Base-by-base conservation (phyloP, 1,140 invertebrate species). In the Calephelis nemesis region DNA sequence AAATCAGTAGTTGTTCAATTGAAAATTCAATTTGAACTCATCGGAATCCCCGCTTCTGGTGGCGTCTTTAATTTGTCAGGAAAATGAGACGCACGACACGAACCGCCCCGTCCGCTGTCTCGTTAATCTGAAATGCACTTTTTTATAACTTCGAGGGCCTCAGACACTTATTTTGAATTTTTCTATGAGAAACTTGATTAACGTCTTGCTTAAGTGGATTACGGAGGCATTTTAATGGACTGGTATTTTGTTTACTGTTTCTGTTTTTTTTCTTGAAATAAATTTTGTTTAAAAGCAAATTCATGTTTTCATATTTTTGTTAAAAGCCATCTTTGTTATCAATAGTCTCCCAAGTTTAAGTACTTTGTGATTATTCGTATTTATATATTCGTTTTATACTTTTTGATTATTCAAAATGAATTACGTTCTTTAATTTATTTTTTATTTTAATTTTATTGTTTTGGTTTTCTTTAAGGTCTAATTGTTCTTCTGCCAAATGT, bases 41-140 rank as follows among this genome's bases (percentile, higher is more conserved):
- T 54, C 19, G 52, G 9, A 54, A 54, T 19, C 52, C 52, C 64
- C 19, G 42, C 42, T 52, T 50, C 30, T 9, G 40, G 7, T 12
- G 40, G n/a, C 49, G 42, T 68, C 66, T 65, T 50, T 67, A 73
- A 73, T 73, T 73, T 73, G 67, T 69, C 71, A 73, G 68, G 66
- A 58, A 73, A 68, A 68, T 68, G 70, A 69, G 60, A 67, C 49
- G 47, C 15, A 47, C 30, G 65, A 67, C 60, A 67, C 15, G 15
- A 30, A 15, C n/a, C 50, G 15, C 40, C 19, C 45, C 65, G 30
- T 71, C 42, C 45, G 45, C 45, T 66, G 60, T 69, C 64, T 66
- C 67, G 70, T 72, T 68, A 65, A 65, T 65, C 47, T 47, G 54
- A 63, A 72, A 68, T 68, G 65, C 65, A 64, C 65, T 65, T 68